phyloP scores from a whole-genome alignment of 2,797 vertebrate genomes.

The Enteromius treurensis region DNA sequence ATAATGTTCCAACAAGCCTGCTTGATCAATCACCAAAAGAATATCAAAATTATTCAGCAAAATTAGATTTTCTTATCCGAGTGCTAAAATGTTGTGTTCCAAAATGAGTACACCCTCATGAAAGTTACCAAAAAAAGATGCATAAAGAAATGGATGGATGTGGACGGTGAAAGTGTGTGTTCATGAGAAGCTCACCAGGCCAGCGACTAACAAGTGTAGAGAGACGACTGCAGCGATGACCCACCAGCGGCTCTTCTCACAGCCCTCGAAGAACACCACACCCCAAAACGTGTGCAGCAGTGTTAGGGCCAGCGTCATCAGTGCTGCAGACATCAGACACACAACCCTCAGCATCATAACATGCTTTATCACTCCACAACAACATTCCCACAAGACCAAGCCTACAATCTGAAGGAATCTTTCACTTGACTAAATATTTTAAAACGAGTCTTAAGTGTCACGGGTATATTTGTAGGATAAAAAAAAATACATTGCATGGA shows the following conservation, averaged over 20 bases:
- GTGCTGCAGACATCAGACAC: conserved; percentile 65
- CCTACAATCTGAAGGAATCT: not conserved
- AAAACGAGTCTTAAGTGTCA: no score
- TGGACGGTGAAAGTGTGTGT: not conserved
- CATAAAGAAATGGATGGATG: not conserved
- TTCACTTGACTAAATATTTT: not conserved
- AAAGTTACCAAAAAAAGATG: no score
- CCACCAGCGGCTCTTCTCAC: conserved; percentile 77
- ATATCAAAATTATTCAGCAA: no score
- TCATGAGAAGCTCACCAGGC: conserved; percentile 70
- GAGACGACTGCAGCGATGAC: conserved; percentile 67
- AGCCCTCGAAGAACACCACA: conserved; percentile 80
- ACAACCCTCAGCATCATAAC: not conserved
- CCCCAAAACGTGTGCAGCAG: conserved; percentile 83
- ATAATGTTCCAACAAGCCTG: no score
- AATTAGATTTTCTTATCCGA: no score
- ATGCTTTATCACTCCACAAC: not conserved
- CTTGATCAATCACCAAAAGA: no score
- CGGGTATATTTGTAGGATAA: no score
- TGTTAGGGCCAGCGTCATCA: conserved; percentile 81
- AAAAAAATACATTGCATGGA: no score
- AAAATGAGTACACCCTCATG: no score
- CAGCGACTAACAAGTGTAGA: conserved; percentile 77
- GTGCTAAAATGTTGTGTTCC: no score
- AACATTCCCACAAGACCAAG: not conserved